A percentile compares a stretch with the other conserved stretches of the same genome.
Conservation (phyloP, 2,888 invertebrate genomes). For the Tenthredo mesomela region DNA sequence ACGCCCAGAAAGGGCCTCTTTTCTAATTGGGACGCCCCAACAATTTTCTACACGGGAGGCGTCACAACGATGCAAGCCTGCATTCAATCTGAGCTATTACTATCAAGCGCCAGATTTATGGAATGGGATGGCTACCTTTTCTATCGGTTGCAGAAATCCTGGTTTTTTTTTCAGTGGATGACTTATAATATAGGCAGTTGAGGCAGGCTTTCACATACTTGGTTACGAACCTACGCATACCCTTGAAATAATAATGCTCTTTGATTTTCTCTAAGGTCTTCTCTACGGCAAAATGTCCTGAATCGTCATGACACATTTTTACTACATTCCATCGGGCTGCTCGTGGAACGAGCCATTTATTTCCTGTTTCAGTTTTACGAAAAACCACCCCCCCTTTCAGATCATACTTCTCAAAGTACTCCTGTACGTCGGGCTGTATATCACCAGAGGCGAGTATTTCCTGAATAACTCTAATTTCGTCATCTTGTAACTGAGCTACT, state of each 20-base stretch:
- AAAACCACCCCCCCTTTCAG: constrained; percentile 57
- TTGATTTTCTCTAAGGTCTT: constrained; percentile 68
- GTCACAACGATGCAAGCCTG: too few relatives aligned
- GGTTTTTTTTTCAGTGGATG: constrained; percentile 61
- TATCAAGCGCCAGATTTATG: too few relatives aligned
- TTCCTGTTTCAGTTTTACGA: constrained; percentile 54
- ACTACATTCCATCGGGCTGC: constrained; percentile 66
- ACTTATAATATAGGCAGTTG: constrained; percentile 72
- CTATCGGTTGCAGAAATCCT: constrained; percentile 74
- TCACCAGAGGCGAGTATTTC: too few relatives aligned
- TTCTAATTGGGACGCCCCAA: too few relatives aligned
- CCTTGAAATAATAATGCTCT: constrained; percentile 74
- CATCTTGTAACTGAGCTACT: too few relatives aligned
- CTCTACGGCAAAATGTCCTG: constrained; percentile 72
- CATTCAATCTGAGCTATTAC: too few relatives aligned
- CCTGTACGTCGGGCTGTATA: not conserved
- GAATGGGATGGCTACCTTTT: constrained; percentile 73
- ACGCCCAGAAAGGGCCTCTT: too few relatives aligned
- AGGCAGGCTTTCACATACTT: constrained; percentile 74
- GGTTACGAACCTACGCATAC: constrained; percentile 71
- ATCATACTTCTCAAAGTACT: constrained; percentile 57
- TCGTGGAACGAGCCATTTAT: constrained; percentile 68
- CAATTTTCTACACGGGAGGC: too few relatives aligned
- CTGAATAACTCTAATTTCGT: too few relatives aligned
- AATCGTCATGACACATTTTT: constrained; percentile 72